Conservation (phyloP, 64 coral and sea anemone genomes). For the Porites lutea region DNA sequence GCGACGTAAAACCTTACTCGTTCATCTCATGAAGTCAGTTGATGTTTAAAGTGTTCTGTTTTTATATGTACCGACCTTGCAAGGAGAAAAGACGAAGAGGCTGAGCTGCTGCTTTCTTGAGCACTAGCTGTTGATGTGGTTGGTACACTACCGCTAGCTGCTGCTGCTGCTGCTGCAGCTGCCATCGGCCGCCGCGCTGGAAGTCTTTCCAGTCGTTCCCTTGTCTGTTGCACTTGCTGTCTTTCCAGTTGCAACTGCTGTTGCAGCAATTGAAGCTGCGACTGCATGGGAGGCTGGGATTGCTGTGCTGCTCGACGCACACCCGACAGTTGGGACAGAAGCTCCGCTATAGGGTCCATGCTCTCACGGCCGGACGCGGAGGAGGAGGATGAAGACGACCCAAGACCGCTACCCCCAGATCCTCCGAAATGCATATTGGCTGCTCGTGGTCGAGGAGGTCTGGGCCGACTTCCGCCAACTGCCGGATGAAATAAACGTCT, state of each 20-base stretch:
- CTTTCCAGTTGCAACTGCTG: conserved; percentile 95
- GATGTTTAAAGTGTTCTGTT: neutral
- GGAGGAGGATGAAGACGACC: conserved; percentile 55
- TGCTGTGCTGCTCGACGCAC: conserved; percentile 93
- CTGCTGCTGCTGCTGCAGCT: conserved; percentile 44
- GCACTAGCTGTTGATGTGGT: conserved; percentile 50
- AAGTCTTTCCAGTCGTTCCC: conserved; percentile 90
- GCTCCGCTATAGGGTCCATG: conserved; percentile 97
- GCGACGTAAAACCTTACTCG: too few relatives aligned
- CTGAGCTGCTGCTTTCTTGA: conserved; percentile 76
- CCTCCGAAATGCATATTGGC: conserved; percentile 88
- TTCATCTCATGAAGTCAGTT: too few relatives aligned
- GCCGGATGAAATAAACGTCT: conserved; percentile 94
- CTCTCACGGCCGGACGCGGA: conserved; percentile 79
- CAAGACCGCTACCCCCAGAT: conserved; percentile 51
- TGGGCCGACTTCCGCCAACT: conserved; percentile 71
- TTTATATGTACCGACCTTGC: conserved; percentile 68
- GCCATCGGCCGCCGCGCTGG: conserved; percentile 81
- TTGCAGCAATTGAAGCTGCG: conserved; percentile 93
- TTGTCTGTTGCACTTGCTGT: conserved; percentile 97
- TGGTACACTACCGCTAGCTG: conserved; percentile 45
- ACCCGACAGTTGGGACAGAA: conserved; percentile 92
- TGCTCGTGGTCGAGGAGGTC: conserved; percentile 85
- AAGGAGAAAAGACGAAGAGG: conserved; percentile 93
- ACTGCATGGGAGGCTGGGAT: conserved; percentile 93